Base-by-base conservation (phyloP, 1,140 invertebrate species). In the Aphelinus certus region DNA sequence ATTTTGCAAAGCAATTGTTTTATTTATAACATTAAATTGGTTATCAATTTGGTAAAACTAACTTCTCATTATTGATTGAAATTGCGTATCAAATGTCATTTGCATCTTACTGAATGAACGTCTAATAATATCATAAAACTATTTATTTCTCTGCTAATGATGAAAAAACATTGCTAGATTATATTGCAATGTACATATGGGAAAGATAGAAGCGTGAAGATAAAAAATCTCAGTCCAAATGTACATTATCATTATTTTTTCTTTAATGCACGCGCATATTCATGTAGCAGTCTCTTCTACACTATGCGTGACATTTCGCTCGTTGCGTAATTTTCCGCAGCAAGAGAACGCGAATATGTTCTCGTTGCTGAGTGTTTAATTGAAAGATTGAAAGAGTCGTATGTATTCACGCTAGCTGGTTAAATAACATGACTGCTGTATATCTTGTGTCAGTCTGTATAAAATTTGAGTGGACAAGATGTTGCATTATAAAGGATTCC, bases 191-290 rank as follows among this genome's bases (percentile, higher is more conserved):
- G 26, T 26, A 26, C 26, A 60, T 49, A 63, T 55, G 60, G 55
- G 55, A 55, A 71, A 63, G 51, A 71, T 71, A 42, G 0, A 51
- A 3, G 42, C 61, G 58, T 45, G 63, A 9, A 57, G 65, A 64
- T 64, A 56, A 64, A 64, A 72, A 72, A 64, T 65, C 65, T 72
- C 26, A 53, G 49, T 45, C 26, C 62, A 64, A n/a, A 65, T 55
- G 71, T 72, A 72, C 10, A 65, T 72, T 72, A 72, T 65, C 61
- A 64, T 72, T 72, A 66, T 66, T 58, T 42, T 45, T 66, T 42
- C 46, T 26, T 7, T 66, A 60, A 66, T 58, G 63, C 48, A 5
- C 7, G 46, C 66, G n/a, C 47, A 73, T 66, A 65, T 73, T 73
- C 60, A 66, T 73, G 63, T 56, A 66, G 48, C 45, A 49, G 45